Percentiles rank a stretch among this genome's conserved stretches.
phyloP scores from a whole-genome alignment of 2,888 invertebrate genomes.

The Proisotoma minuta region DNA sequence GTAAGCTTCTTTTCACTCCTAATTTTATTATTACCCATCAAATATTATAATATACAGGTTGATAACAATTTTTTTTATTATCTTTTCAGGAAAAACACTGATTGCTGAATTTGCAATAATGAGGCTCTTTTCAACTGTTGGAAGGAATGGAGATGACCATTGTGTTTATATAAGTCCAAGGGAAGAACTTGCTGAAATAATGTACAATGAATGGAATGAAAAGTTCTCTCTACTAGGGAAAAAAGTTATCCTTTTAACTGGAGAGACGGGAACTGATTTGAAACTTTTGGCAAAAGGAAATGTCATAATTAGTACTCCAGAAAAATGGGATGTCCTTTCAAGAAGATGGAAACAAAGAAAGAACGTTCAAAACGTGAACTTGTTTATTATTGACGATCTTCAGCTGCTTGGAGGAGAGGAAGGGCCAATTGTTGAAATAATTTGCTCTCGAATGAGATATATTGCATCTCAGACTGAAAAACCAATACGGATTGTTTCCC shows the following conservation, averaged over 20 bases:
- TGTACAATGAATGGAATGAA: conserved; percentile 85
- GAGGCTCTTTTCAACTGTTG: conserved; percentile 72
- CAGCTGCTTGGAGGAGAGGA: conserved; percentile 85
- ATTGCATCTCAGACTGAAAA: conserved; percentile 89
- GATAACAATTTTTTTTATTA: conserved; percentile 54
- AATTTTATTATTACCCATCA: too few species aligned
- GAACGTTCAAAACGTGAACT: conserved; percentile 92
- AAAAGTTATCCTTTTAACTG: conserved; percentile 80
- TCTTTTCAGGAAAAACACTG: conserved; percentile 73
- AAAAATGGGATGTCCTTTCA: conserved; percentile 98
- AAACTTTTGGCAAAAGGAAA: conserved; percentile 82
- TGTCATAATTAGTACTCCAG: conserved; percentile 93
- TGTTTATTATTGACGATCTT: conserved; percentile 95
- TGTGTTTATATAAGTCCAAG: conserved; percentile 92
- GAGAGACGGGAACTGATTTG: conserved; percentile 95
- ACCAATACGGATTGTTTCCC: conserved; percentile 86
- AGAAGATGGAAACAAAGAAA: conserved; percentile 98
- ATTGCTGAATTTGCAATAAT: conserved; percentile 94
- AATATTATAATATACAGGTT: too few species aligned
- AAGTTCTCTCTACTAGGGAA: conserved; percentile 76
- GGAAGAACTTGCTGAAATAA: conserved; percentile 82
- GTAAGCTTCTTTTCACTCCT: too few species aligned
- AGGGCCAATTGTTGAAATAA: conserved; percentile 86
- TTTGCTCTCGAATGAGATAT: conserved; percentile 85
- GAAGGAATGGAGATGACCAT: conserved; percentile 52